Evolutionary conservation across 2,888 invertebrate genomes (phyloP).

Genomic region (Andrena camellia): DNA sequence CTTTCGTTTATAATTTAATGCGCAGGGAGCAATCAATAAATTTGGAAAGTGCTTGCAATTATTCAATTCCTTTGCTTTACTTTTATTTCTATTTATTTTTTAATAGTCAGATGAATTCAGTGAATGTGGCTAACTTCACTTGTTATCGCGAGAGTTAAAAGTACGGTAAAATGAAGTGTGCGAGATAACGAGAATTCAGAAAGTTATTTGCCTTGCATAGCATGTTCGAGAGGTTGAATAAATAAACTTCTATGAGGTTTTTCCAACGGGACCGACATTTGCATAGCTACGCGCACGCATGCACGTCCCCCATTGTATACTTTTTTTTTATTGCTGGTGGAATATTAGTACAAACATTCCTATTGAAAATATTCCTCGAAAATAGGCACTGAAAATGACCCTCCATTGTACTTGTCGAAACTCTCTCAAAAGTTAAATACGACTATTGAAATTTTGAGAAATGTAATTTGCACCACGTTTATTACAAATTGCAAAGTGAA

Average conservation of each 20-base stretch:
- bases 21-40: not conserved
- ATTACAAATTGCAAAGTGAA: too few relatives aligned
- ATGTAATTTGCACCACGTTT: too few relatives aligned
- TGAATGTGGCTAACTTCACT: not conserved
- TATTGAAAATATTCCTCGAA: too few relatives aligned
- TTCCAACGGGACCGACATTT: not conserved
- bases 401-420: too few relatives aligned
- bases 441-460: too few relatives aligned
- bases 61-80: not conserved
- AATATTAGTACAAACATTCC: not conserved
- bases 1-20: too few relatives aligned
- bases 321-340: too few relatives aligned
- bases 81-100: not conserved
- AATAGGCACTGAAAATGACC: too few relatives aligned
- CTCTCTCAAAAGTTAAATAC: too few relatives aligned
- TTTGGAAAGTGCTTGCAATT: not conserved
- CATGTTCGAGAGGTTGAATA: constrained; percentile 5
- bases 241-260: not conserved
- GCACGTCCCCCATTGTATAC: not conserved
- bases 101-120: not conserved
- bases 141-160: not conserved
- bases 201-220: not conserved
- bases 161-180: not conserved
- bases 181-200: not conserved
- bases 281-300: not conserved